Evolutionary conservation across 2,888 invertebrate species (phyloP), one percentile per base, ranked within the genome.

Genomic region (Pegoplata infirma): DNA sequence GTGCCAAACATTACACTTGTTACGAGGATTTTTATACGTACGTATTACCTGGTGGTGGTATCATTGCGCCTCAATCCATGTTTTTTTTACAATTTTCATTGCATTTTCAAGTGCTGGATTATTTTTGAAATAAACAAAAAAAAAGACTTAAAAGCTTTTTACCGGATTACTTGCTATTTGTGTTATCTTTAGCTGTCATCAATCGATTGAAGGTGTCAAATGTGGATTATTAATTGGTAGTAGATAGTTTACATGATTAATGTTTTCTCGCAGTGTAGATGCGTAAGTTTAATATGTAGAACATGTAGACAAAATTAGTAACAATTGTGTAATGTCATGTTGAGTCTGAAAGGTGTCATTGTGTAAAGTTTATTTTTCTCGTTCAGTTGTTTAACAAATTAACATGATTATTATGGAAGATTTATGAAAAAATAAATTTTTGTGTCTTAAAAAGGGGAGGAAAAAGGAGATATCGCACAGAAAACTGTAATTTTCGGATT

Each of bases 141-240:
- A n/a, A n/a, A 14, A 16, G 36, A n/a, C 36, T 12, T 40, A 32
- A n/a, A 49, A 46, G 47, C 44, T 75, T 76, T 61, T 51, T 14
- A 55, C 28, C 25, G 80, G 75, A 73, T 80, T 73, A 73, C 67
- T 73, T 68, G 58, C 67, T 21, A 78, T 78, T 75, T 71, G 74
- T 74, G 66, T 81, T 81, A 81, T 81, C 81, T 74, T 56, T 17
- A 79, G 74, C 81, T 81, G 81, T 81, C 81, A 81, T 81, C 81
- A 71, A 81, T 81, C 81, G 76, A 78, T 81, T 74, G 79, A 81
- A 79, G 76, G 79, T 81, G 81, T 81, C 81, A 81, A 81, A 74
- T 76, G 76, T 53, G 76, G 73, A 81, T 81, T 81, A 81, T 81
- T 81, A 81, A 81, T 81, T 81, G 81, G 81, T 67, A 80, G 69